A percentile compares a stretch with the other conserved stretches of the same genome.
Evolutionary conservation across 1,140 invertebrate genomes (phyloP).

Genomic region (Telenomus remus): DNA sequence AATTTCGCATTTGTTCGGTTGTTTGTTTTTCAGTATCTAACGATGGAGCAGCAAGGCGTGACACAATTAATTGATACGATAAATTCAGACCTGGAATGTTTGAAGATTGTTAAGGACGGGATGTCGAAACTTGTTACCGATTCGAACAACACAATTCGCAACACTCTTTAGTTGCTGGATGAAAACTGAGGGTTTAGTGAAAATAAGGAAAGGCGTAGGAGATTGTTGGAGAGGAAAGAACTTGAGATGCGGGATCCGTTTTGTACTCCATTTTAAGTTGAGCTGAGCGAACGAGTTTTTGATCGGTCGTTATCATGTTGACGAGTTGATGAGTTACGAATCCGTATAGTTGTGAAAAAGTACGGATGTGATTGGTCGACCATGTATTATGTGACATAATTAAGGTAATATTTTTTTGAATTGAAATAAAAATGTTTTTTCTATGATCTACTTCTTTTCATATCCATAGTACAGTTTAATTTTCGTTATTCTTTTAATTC

Average conservation of each 20-base stretch:
- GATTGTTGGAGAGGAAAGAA: not conserved
- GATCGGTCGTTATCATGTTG: conserved; percentile 23
- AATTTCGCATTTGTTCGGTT: not conserved
- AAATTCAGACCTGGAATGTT: conserved; percentile 83
- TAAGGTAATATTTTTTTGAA: conserved; percentile 35
- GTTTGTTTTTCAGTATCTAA: conserved; percentile 79
- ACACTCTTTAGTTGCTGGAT: conserved; percentile 14
- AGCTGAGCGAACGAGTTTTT: conserved; percentile 1
- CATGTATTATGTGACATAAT: conserved; percentile 27
- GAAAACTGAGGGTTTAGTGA: conserved; percentile 3
- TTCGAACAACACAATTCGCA: conserved; percentile 44
- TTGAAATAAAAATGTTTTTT: conserved; percentile 34
- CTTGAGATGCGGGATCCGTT: not conserved
- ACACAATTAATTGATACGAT: conserved; percentile 87
- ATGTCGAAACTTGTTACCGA: conserved; percentile 76
- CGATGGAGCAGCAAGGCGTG: conserved; percentile 90
- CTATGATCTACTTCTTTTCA: not conserved
- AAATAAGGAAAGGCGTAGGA: conserved; percentile 11
- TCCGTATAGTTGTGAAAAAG: conserved; percentile 7
- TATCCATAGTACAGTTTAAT: not conserved
- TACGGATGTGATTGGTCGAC: conserved; percentile 6
- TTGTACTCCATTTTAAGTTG: not conserved
- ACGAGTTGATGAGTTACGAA: conserved; percentile 19
- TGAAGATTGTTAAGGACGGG: conserved; percentile 88
- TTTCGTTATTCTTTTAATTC: not conserved